A percentile compares a stretch with the other conserved stretches of the same genome.
Evolutionary conservation across 2,113 vertebrate species (phyloP).

Genomic region (Bos javanicus): DNA sequence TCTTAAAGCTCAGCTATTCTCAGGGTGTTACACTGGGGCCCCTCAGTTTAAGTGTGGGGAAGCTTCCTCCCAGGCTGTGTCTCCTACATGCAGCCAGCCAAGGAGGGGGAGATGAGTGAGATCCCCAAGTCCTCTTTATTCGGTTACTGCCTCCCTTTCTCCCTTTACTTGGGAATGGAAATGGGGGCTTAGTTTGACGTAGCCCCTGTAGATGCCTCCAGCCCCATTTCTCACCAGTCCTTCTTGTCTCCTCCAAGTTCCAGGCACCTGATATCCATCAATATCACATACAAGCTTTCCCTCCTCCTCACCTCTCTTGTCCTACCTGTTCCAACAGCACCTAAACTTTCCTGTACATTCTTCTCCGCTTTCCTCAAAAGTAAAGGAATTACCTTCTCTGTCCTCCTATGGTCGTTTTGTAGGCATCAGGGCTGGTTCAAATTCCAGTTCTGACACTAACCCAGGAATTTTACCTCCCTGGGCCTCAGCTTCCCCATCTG

Average conservation of each 20-base stretch:
- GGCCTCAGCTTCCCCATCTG: neutral
- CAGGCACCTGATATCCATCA: neutral
- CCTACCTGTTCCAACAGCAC: neutral
- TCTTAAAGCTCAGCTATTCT: neutral
- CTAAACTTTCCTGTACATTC: rapidly evolving
- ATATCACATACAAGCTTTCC: neutral
- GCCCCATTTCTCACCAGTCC: neutral
- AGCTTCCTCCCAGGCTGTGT: rapidly evolving
- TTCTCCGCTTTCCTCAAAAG: neutral
- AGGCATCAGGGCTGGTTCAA: neutral
- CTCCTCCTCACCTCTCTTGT: neutral
- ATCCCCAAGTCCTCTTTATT: neutral
- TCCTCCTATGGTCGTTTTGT: neutral
- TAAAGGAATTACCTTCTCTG: neutral
- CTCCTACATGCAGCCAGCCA: neutral
- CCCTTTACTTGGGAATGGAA: neutral
- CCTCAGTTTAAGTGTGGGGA: too few species aligned
- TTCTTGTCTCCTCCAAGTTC: neutral
- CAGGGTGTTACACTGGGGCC: neutral
- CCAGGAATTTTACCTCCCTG: neutral
- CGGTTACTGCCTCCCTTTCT: rapidly evolving
- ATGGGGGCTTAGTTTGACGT: neutral
- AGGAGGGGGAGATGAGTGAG: neutral
- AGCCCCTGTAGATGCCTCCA: neutral
- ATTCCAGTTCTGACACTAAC: neutral